Evolutionary conservation across 1,140 invertebrate genomes (phyloP).

Genomic region (Leptopilina boulardi): DNA sequence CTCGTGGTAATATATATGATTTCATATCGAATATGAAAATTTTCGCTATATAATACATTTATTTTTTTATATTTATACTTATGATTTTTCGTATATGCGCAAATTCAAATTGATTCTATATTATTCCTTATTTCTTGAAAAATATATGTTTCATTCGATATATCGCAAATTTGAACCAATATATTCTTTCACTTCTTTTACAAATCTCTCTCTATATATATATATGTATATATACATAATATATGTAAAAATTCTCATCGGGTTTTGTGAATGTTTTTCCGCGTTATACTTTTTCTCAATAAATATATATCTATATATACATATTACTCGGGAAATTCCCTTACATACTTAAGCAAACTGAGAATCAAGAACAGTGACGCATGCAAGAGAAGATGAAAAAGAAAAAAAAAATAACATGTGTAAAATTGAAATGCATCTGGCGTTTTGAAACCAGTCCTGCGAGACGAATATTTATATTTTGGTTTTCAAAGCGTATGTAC

Average conservation of each 20-base stretch:
- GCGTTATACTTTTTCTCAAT: neutral
- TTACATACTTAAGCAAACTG: neutral
- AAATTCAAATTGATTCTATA: neutral
- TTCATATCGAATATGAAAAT: no score
- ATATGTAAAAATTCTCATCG: neutral
- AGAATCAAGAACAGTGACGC: no score
- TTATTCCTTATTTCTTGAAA: neutral
- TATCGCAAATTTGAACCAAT: neutral
- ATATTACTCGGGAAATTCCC: neutral
- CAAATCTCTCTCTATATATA: no score
- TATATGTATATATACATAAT: no score
- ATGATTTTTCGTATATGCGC: neutral
- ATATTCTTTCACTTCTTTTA: neutral
- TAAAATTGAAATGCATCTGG: neutral
- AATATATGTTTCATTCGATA: constrained; percentile 1
- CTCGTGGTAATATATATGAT: no score
- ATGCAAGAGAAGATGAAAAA: no score
- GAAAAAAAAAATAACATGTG: neutral
- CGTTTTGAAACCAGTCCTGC: neutral
- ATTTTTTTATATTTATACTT: neutral
- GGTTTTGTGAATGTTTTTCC: neutral
- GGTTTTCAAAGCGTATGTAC: neutral
- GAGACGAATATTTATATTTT: neutral
- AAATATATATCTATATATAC: no score
- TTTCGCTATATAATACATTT: neutral